These are phyloP conservation scores for Lucilia sericata DNA, from an alignment of 1,140 invertebrate species.

Conservation along the genomic window DNA sequence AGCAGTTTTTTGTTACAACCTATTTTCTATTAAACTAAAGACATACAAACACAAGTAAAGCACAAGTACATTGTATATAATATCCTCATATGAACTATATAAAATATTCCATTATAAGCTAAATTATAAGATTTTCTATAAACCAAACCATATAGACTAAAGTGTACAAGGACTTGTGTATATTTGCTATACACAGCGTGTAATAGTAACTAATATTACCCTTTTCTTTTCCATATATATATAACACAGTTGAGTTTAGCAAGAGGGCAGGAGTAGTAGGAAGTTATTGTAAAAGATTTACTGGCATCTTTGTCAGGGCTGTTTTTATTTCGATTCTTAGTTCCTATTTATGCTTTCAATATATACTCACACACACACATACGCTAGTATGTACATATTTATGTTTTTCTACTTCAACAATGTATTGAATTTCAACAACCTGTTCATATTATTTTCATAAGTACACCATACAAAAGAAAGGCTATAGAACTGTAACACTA, in stretches of 20 bases:
- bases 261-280: not conserved
- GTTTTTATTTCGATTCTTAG: not conserved
- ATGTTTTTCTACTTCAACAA: not conserved
- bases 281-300: not conserved
- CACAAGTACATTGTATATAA: too few species aligned
- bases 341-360: not conserved
- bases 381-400: not conserved
- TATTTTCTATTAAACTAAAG: not conserved
- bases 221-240: not conserved
- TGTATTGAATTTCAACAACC: conserved; percentile 17
- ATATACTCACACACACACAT: not conserved
- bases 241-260: not conserved
- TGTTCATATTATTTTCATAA: conserved; percentile 1
- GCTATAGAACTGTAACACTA: not conserved
- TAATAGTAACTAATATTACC: not conserved
- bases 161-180: not conserved
- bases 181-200: not conserved
- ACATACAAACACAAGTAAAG: not conserved
- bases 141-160: not conserved
- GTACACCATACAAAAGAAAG: not conserved
- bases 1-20: not conserved
- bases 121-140: not conserved
- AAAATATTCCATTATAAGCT: not conserved
- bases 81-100: not conserved
- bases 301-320: not conserved